Conservation (phyloP, 2,888 invertebrate genomes). For the Dynastes tityus region DNA sequence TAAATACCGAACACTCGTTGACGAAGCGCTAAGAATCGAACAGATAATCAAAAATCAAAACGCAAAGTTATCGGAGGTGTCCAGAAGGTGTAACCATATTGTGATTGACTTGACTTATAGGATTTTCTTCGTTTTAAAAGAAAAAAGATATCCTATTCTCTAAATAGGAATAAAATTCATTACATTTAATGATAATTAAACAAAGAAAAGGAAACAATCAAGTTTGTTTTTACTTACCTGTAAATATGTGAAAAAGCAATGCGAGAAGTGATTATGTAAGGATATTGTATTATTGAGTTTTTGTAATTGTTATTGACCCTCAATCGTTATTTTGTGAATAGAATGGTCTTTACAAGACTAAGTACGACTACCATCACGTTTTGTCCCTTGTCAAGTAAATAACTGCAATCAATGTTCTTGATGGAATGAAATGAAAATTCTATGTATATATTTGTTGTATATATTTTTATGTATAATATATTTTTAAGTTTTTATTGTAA, state of each 20-base stretch:
- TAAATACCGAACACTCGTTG: constrained; percentile 48
- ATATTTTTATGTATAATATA: constrained; percentile 54
- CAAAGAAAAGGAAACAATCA: constrained; percentile 25
- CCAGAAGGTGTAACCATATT: constrained; percentile 38
- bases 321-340: constrained; percentile 38
- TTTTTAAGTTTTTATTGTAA: constrained; percentile 54
- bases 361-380: neutral
- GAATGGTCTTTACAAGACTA: neutral
- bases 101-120: constrained; percentile 20
- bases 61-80: constrained; percentile 34
- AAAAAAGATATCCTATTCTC: neutral
- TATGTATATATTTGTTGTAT: constrained; percentile 52
- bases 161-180: constrained; percentile 14
- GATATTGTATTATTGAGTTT: constrained; percentile 46
- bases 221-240: constrained; percentile 41
- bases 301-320: constrained; percentile 51
- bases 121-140: constrained; percentile 23
- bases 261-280: constrained; percentile 17
- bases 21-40: constrained; percentile 38
- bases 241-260: constrained; percentile 39
- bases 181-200: constrained; percentile 26
- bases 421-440: constrained; percentile 30
- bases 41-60: constrained; percentile 42
- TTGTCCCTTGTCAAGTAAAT: constrained; percentile 26
- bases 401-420: constrained; percentile 22